A percentile compares a stretch with the other conserved stretches of the same genome.
phyloP scores from a whole-genome alignment of 2,113 vertebrate species.

The Cyanoliseus patagonus region DNA sequence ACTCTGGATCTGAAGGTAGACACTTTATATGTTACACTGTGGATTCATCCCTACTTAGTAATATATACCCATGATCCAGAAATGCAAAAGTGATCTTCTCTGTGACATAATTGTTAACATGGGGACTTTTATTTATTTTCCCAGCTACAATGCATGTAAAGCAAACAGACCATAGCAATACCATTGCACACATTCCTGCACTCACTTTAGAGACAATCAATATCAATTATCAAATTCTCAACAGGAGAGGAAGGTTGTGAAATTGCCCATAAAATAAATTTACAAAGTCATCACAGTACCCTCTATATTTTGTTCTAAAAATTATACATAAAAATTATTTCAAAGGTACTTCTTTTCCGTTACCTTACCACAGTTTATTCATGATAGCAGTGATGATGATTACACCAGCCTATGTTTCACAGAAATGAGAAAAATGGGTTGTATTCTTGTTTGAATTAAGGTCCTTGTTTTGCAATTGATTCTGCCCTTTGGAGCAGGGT shows the following conservation, averaged over 20 bases:
- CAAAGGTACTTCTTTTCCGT: neutral
- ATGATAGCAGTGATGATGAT: neutral
- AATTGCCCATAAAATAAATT: conserved; percentile 65
- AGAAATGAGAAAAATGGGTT: neutral
- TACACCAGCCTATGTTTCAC: neutral
- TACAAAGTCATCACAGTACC: conserved; percentile 39
- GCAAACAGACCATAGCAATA: conserved; percentile 60
- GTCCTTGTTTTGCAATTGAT: neutral
- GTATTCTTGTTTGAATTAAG: neutral
- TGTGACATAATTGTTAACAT: conserved; percentile 52
- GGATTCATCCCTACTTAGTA: neutral
- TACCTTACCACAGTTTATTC: neutral
- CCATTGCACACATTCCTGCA: conserved; percentile 62
- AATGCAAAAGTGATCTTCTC: conserved; percentile 10
- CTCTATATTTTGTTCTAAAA: neutral
- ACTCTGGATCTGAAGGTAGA: neutral
- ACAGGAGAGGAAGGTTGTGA: conserved; percentile 46
- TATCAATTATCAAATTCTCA: conserved; percentile 69
- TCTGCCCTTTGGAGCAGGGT: neutral
- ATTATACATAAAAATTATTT: conserved; percentile 26
- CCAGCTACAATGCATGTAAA: conserved; percentile 50
- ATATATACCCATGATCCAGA: neutral
- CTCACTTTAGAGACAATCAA: conserved; percentile 64
- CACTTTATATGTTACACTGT: neutral
- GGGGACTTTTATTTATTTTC: conserved; percentile 58